These are phyloP conservation scores for Phenacoccus solenopsis DNA, from an alignment of 1,140 invertebrate species.

Conservation along the genomic window DNA sequence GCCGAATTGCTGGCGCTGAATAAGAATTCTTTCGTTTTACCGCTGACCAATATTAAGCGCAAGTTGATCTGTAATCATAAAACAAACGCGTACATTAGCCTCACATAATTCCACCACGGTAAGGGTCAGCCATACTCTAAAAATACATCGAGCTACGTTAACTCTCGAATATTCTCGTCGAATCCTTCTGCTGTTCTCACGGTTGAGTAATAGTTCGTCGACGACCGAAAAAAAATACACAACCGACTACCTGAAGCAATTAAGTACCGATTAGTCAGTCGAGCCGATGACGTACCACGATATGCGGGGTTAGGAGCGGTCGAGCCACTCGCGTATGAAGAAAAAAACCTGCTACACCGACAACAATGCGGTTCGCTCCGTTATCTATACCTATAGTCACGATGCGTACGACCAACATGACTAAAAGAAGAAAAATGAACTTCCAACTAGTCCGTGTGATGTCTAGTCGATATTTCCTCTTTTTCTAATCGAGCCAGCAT, in stretches of 20 bases:
- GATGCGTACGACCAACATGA: too few species aligned
- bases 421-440: too few species aligned
- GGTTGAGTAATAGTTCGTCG: background rate
- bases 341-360: background rate
- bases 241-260: background rate
- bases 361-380: too few species aligned
- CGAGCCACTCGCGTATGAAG: too few species aligned
- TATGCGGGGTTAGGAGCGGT: too few species aligned
- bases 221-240: background rate
- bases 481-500: too few species aligned
- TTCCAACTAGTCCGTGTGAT: too few species aligned
- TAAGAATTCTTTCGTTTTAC: slow-evolving; percentile 97
- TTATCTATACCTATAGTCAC: background rate
- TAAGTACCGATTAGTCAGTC: background rate
- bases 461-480: too few species aligned
- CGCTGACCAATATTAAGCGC: slow-evolving; percentile 91
- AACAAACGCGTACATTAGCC: too few species aligned
- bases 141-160: background rate
- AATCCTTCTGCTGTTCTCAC: background rate
- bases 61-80: slow-evolving; percentile 78
- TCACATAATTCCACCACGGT: too few species aligned
- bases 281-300: background rate
- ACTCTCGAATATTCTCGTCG: background rate
- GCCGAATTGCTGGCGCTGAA: slow-evolving; percentile 94
- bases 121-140: too few species aligned